Evolutionary conservation across 2,888 invertebrate species (phyloP), one percentile per base, ranked within the genome.

Genomic region (Drosophila demipolita): DNA sequence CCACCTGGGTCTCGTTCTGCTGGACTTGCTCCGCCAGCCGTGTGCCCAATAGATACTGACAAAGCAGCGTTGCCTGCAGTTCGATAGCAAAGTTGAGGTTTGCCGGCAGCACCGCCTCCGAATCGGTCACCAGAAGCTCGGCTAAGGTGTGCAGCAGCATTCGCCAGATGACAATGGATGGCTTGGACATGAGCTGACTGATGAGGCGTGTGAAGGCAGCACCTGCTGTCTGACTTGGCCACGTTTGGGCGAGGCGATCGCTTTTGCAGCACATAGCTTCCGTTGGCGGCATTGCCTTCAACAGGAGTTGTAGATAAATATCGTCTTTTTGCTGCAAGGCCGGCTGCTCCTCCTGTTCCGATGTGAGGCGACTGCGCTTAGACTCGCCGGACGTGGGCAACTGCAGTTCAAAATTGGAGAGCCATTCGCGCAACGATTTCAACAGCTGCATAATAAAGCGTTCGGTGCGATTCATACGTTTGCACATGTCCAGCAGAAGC

Each of bases 111-210:
- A 82, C 75, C 1, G 78, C 78, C 0, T 29, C 0, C 0, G 59
- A 20, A 0, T 23, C 17, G 0, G 58, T 33, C n/a, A 78, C 66
- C 9, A 92, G 69, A 20, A 91, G 71, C 15, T 91, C 91, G 20
- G 76, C 82, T 3, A 93, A 75, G 2, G 82, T 75, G 68, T 84
- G 92, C 15, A 93, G 70, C 32, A 93, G 68, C 3, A 91, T 89
- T 53, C 92, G 91, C 93, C 93, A 93, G 17, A 93, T 91, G 5
- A 91, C 91, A 40, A 93, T 66, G 1, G 93, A 92, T 2, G 92
- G 92, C 61, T 92, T 93, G 1, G 92, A 90, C 76, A 91, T 90
- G 0, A 93, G 69, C 3, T 89, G 86, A 4, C 90, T 85, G 2
- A 93, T 78, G 1, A 93, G 82, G 40, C 91, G 91, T 0, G 91